Conservation (phyloP, 2,888 invertebrate species). For the Nebria salina region DNA sequence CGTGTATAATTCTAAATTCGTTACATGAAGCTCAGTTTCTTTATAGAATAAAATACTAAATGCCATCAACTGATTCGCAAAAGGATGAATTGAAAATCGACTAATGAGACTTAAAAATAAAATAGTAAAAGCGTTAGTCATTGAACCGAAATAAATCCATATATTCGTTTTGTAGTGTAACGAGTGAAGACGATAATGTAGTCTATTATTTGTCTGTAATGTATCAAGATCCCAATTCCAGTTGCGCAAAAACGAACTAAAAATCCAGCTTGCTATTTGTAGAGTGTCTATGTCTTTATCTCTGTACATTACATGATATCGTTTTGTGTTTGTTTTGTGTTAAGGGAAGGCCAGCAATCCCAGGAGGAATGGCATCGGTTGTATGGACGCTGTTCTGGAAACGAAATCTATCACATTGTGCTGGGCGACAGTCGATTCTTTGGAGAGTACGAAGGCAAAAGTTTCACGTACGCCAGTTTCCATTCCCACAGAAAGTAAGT, state of each 20-base stretch:
- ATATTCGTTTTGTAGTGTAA: too few relatives aligned
- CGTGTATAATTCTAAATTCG: not conserved
- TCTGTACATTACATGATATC: slow-evolving; percentile 20
- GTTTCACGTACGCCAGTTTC: slow-evolving; percentile 99
- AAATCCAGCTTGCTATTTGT: slow-evolving; percentile 9
- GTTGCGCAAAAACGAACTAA: not conserved
- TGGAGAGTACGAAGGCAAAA: slow-evolving; percentile 98
- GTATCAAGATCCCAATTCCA: not conserved
- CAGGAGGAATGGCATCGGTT: slow-evolving; percentile 98
- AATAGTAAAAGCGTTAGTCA: too few relatives aligned
- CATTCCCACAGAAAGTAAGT: slow-evolving; percentile 97
- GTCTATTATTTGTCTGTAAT: too few relatives aligned
- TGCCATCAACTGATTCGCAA: not conserved
- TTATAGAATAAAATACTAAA: not conserved
- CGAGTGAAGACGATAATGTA: too few relatives aligned
- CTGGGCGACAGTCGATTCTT: slow-evolving; percentile 96
- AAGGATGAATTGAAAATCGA: too few relatives aligned
- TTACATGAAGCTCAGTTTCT: not conserved
- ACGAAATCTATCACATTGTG: slow-evolving; percentile 98
- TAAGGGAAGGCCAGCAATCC: slow-evolving; percentile 91
- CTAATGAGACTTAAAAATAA: too few relatives aligned
- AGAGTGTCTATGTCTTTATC: not conserved
- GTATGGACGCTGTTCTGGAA: slow-evolving; percentile 98
- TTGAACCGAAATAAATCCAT: too few relatives aligned
- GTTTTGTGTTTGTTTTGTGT: slow-evolving; percentile 42